Evolutionary conservation across 2,888 invertebrate species (phyloP), one percentile per base, ranked within the genome.

Genomic region (Teinopalpus imperialis): DNA sequence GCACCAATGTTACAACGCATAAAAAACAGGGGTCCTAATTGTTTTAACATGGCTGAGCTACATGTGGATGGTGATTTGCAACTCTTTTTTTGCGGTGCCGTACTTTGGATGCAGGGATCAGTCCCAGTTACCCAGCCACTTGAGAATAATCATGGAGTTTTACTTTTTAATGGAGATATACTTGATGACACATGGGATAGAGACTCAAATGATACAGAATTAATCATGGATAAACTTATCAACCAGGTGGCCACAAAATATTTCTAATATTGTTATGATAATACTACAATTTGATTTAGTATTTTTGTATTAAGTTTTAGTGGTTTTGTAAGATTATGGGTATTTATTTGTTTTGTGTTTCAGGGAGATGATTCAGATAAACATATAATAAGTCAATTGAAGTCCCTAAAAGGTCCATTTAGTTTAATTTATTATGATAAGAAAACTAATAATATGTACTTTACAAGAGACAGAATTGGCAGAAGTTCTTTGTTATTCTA

Each of bases 81-180:
- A 36, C 63, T 58, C 61, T 82, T 56, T 59, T 81, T 73, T 75
- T 82, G 86, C 67, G 91, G 91, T 4, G 82, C 90, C 52, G 94
- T 97, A 3, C 82, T 98, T 35, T 97, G 97, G 94, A 93, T 96
- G 76, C 95, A 97, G 82, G 98, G 98, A 1, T 48, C 55, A 0
- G 43, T 72, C 9, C 65, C 92, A 1, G 90, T 90, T 1, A 57
- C 63, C 18, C 98, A 98, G 71, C 98, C 98, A 0, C 40, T 90
- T 14, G 90, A 91, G 69, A 75, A 78, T 5, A 69, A 89, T 23
- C 85, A 90, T 13, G 93, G 94, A 52, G 69, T 94, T 41, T 83
- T 98, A 43, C 74, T 97, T 12, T 97, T 94, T 89, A 98, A 98
- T 88, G 98, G 98, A 16, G 98, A 98, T 80, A 91, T 97, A 54